Base-by-base conservation (phyloP, 2,888 invertebrate genomes). In the Priocnemis perturbator region DNA sequence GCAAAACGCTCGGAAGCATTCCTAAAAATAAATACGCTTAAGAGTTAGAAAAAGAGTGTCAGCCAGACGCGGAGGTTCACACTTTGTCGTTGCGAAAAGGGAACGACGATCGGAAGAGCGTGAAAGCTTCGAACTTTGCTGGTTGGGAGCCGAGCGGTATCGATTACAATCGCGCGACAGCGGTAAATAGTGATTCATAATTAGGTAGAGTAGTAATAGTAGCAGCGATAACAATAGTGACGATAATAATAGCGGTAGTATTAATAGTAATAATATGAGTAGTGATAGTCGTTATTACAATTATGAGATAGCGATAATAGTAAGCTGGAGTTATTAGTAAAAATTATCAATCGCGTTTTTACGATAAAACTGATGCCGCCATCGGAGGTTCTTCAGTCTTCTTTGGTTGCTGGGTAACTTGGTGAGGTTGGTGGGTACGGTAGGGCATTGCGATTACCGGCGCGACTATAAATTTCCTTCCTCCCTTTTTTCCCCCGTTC, bases 361-460 rank as follows among this genome's bases (percentile, higher is more conserved):
- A 73, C 73, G 77, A 83, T 83, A 87, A 37, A 37, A 86, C 83
- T 82, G 83, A 83, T 81, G 86, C 81, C 85, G 86, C 85, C 85
- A 85, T 87, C 85, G 83, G 81, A 86, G 88, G 86, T 87, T 87
- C 81, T 86, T 91, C 91, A 91, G 91, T 91, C 91, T 91, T 91
- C 91, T 91, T 91, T 91, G 91, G 91, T 91, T 90, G 88, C 83
- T 85, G 89, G 91, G 91, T 91, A 91, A 91, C 91, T 89, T 83
- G 89, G 87, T 87, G 82, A 83, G 81, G 67, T 77, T 77, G 78
- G 72, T 81, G 81, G 81, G 70, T 78, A 79, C 64, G 70, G 67
- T 76, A 76, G 78, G 68, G 63, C 67, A 69, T 60, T 70, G 71
- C 61, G 44, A 69, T 69, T 75, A 69, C 69, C 72, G 67, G 50